Evolutionary conservation across 2,113 vertebrate genomes (phyloP), one percentile per base, ranked within the genome.

Genomic region (Neodon shergylaensis): DNA sequence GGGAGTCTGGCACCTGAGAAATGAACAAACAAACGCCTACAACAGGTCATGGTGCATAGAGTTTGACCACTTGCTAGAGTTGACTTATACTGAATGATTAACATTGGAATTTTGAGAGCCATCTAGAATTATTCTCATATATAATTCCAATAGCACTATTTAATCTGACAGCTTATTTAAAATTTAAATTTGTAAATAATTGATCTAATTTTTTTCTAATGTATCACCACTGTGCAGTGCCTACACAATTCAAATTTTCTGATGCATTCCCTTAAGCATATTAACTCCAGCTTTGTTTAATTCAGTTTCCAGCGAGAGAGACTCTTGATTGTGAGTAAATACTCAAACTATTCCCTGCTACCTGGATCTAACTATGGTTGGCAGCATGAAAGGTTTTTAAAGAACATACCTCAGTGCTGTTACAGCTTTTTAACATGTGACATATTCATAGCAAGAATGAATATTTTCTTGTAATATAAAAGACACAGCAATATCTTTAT

Each of bases 21-120:
- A 21, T 58, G 58, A 58, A 58, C 58, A 58, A 58, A 21, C 54
- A 58, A 19, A 19, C 5, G 1, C 19, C 58, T 22, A 58, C 58
- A 58, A 21, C 58, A 58, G 6, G 58, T 10, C 10, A 21, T 0
- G 0, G 14, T 24, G 0, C 1, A 1, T 12, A 3, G 74, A 78
- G 44, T 7, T 54, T 3, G 33, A 9, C 14, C 14, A 4, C 16
- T 4, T 16, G 19, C 11, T 16, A 7, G 21, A 76, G 33, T 21
- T 72, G 31, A 4, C 33, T 39, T 54, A 28, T 12, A 52, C 49
- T 42, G 10, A 26, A 8, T 17, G 19, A 76, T 73, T 89, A 31
- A 63, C 12, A 3, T 0, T 7, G 1, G 47, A 11, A 0, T 14
- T n/a, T n/a, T 33, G 12, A 33, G 47, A 28, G 11, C 9, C 28